Conservation (phyloP, 2,888 invertebrate species). For the Dryocosmus kuriphilus region DNA sequence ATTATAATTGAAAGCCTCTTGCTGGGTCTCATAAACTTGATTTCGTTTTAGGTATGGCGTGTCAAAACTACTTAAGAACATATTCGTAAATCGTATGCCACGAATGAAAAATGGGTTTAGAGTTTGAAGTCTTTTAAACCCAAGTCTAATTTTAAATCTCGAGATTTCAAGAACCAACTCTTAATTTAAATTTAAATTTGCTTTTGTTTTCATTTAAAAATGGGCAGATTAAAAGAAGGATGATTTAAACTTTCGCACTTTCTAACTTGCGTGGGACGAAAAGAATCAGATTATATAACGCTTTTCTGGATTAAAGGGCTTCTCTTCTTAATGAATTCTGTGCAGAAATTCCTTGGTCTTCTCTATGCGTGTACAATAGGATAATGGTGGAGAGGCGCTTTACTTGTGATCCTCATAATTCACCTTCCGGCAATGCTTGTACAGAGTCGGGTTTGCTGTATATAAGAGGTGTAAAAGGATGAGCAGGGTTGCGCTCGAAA, state of each 20-base stretch:
- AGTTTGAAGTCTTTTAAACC: not conserved
- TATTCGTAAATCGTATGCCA: not conserved
- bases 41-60: not conserved
- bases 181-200: too few relatives aligned
- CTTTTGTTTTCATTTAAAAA: not conserved
- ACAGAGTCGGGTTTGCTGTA: not conserved
- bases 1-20: too few relatives aligned
- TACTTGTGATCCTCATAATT: constrained; percentile 23
- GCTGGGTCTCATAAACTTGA: too few relatives aligned
- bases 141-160: too few relatives aligned
- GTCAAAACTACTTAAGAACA: not conserved
- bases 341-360: constrained; percentile 13
- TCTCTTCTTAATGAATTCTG: not conserved
- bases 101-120: not conserved
- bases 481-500: not conserved
- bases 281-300: not conserved
- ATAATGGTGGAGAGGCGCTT: not conserved
- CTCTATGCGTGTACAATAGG: not conserved
- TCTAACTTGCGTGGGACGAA: not conserved
- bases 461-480: not conserved
- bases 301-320: not conserved
- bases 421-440: not conserved
- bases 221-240: not conserved
- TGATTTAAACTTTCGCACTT: not conserved
- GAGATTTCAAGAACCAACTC: too few relatives aligned